Conservation (phyloP, 92 coral and sea anemone genomes). For the Anthopleura xanthogrammica region DNA sequence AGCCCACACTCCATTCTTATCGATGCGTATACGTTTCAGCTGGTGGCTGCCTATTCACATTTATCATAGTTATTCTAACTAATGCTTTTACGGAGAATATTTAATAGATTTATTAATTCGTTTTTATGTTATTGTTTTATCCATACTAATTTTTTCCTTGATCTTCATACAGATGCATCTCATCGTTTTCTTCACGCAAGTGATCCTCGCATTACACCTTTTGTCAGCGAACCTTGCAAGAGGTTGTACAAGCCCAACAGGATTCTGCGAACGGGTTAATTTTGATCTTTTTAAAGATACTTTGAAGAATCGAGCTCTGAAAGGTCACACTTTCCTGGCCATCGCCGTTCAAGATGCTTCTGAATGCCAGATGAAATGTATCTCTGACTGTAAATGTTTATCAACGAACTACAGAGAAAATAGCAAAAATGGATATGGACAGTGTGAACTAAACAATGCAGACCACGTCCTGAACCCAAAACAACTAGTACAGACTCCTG, state of each 20-base stretch:
- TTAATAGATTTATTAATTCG: too few species aligned
- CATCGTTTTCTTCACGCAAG: background rate
- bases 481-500: background rate
- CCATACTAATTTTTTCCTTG: too few species aligned
- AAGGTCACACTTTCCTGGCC: slow-evolving; percentile 2
- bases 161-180: background rate
- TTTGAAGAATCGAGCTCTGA: background rate
- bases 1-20: too few species aligned
- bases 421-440: background rate
- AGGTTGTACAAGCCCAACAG: background rate
- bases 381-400: background rate
- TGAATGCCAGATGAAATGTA: slow-evolving; percentile 6
- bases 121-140: too few species aligned
- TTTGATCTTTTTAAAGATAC: background rate
- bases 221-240: background rate
- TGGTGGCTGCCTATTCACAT: too few species aligned
- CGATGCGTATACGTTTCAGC: too few species aligned
- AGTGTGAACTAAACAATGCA: slow-evolving; percentile 14
- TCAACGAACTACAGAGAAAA: slow-evolving; percentile 8
- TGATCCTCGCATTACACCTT: background rate
- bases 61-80: too few species aligned
- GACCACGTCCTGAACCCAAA: background rate
- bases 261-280: background rate
- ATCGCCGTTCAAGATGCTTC: background rate
- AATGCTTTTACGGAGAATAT: too few species aligned